Conservation (phyloP, 1,140 invertebrate species). For the Drosophila tsacasi region DNA sequence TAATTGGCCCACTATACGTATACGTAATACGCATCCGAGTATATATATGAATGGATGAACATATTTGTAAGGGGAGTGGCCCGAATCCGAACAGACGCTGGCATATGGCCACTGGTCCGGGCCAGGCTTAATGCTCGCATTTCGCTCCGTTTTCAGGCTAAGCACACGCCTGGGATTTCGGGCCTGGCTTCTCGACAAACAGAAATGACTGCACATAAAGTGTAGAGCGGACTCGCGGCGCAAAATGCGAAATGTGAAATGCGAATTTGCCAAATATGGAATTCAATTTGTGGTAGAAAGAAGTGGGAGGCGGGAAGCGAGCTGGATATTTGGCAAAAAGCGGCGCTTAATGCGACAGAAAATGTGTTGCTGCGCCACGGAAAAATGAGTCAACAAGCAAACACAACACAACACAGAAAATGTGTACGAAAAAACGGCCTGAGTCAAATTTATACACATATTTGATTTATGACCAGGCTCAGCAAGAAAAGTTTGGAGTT, state of each 20-base stretch:
- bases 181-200: slow-evolving; percentile 38
- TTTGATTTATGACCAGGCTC: slow-evolving; percentile 63
- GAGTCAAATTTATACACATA: slow-evolving; percentile 40
- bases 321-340: slow-evolving; percentile 43
- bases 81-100: slow-evolving; percentile 38
- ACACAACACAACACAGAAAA: background rate
- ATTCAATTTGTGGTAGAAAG: slow-evolving; percentile 30
- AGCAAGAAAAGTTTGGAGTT: slow-evolving; percentile 46
- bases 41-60: background rate
- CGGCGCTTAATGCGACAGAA: slow-evolving; percentile 65
- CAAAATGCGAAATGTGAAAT: slow-evolving; percentile 31
- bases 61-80: slow-evolving; percentile 28
- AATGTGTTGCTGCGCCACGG: slow-evolving; percentile 58
- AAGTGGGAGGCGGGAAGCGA: background rate
- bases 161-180: slow-evolving; percentile 68
- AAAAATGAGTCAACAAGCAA: slow-evolving; percentile 61
- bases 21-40: slow-evolving; percentile 15
- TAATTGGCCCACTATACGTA: slow-evolving; percentile 35
- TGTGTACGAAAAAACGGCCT: slow-evolving; percentile 11
- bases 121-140: slow-evolving; percentile 44
- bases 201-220: slow-evolving; percentile 65
- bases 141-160: slow-evolving; percentile 35
- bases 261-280: slow-evolving; percentile 29
- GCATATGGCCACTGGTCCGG: slow-evolving; percentile 35
- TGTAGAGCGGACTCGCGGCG: slow-evolving; percentile 45